Conservation (phyloP, 2,113 vertebrate genomes). For the Polypterus senegalus region DNA sequence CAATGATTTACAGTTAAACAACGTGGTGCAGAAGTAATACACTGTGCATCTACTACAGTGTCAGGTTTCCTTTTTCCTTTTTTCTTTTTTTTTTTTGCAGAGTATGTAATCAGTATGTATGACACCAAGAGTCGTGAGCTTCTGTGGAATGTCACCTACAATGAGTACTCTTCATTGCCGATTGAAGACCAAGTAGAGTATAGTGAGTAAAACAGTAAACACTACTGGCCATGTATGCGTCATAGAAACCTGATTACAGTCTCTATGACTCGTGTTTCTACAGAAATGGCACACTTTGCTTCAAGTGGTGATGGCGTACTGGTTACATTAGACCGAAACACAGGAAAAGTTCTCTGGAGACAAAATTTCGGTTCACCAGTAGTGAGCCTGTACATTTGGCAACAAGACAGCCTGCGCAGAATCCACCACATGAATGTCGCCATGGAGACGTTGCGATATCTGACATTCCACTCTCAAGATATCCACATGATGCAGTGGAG, state of each 20-base stretch:
- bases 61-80: fast-evolving
- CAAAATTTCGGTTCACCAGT: constrained; percentile 84
- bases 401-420: constrained; percentile 71
- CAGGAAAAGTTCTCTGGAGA: constrained; percentile 77
- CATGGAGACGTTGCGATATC: constrained; percentile 81
- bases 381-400: constrained; percentile 74
- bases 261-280: constrained; percentile 3
- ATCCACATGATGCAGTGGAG: constrained; percentile 65
- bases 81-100: constrained; percentile 36
- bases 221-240: not conserved
- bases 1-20: not conserved
- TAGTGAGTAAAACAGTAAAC: constrained; percentile 50
- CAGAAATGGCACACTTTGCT: constrained; percentile 79
- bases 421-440: constrained; percentile 78
- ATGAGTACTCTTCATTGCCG: constrained; percentile 69
- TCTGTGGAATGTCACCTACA: constrained; percentile 86
- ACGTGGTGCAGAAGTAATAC: not conserved
- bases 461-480: constrained; percentile 71
- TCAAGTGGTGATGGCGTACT: constrained; percentile 82
- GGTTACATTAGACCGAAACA: constrained; percentile 76
- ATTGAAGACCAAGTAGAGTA: constrained; percentile 63
- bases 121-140: constrained; percentile 77
- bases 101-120: constrained; percentile 89
- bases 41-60: too few species aligned
- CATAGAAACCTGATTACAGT: not conserved